Evolutionary conservation across 2,888 invertebrate species (phyloP), one percentile per base, ranked within the genome.

Genomic region (Himalopsyche kuldschensis): DNA sequence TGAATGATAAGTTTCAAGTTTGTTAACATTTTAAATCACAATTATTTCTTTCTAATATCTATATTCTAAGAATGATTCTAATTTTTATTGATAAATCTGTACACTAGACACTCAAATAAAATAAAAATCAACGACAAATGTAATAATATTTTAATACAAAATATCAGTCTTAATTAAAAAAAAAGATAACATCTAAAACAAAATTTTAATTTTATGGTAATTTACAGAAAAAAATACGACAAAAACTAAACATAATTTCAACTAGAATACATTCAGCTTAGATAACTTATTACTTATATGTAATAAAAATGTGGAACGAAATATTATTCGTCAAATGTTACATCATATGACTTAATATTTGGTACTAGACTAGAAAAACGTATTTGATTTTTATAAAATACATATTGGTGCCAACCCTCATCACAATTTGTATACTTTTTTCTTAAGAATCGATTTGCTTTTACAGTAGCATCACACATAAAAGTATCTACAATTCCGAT

Each of bases 341-440:
- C 47, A 77, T 41, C 15, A 24, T 78, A 41, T 46, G 31, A 75
- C 76, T 41, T 75, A 27, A 41, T 32, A 75, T 69, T 78, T 48
- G 31, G 79, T 80, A 79, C 30, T 30, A 69, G 20, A 20, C 69
- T 69, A 69, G 69, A 24, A 69, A 69, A 69, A 69, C 20, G 69
- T 69, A 69, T 69, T 69, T 69, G 30, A 30, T 69, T 69, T 69
- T 69, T 76, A 76, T 41, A 35, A 76, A 76, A 76, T 76, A 41
- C 41, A 76, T 76, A 79, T 83, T 84, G 84, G 84, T 84, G 84
- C 84, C 84, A 83, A 81, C 83, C 84, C 35, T 82, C 82, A 84
- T 82, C 80, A 80, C 77, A 80, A 69, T 78, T 75, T 80, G 27
- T 20, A 76, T 46, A 77, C 63, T 48, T 75, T 83, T 63, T 80